These are phyloP conservation scores for Nicator chloris DNA, from an alignment of 2,113 vertebrate species.

Conservation along the genomic window DNA sequence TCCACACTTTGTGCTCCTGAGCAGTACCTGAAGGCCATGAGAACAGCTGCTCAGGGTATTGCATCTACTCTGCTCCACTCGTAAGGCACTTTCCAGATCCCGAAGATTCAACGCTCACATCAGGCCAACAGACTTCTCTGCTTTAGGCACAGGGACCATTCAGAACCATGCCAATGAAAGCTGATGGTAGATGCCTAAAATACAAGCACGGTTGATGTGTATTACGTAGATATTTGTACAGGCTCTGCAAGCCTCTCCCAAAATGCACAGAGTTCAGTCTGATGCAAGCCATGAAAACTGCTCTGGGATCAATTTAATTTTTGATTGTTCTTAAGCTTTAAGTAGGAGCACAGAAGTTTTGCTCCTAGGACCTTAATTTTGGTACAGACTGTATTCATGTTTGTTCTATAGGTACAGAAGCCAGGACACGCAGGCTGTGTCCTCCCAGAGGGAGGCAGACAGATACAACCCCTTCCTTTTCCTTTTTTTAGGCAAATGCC, in stretches of 20 bases:
- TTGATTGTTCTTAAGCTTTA: not conserved
- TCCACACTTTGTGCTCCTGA: not conserved
- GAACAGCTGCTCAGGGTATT: not conserved
- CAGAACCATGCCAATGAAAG: not conserved
- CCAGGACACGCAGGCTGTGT: not conserved
- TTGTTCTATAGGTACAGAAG: not conserved
- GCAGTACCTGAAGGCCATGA: not conserved
- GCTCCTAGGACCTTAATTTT: not conserved
- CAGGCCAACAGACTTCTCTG: not conserved
- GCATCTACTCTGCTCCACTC: not conserved
- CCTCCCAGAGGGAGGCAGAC: not conserved
- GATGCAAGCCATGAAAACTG: not conserved
- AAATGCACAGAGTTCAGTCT: not conserved
- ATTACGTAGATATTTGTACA: not conserved
- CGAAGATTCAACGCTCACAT: not conserved
- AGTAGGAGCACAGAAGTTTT: not conserved
- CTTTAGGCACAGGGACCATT: not conserved
- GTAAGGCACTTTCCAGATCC: not conserved
- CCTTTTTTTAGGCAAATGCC: not conserved
- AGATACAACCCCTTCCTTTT: not conserved
- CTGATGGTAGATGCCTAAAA: fast-evolving
- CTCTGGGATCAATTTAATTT: not conserved
- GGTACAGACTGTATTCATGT: not conserved
- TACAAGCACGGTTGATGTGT: not conserved
- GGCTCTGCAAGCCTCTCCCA: not conserved